Conservation (phyloP, 2,113 vertebrate genomes). For the Prionailurus bengalensis region DNA sequence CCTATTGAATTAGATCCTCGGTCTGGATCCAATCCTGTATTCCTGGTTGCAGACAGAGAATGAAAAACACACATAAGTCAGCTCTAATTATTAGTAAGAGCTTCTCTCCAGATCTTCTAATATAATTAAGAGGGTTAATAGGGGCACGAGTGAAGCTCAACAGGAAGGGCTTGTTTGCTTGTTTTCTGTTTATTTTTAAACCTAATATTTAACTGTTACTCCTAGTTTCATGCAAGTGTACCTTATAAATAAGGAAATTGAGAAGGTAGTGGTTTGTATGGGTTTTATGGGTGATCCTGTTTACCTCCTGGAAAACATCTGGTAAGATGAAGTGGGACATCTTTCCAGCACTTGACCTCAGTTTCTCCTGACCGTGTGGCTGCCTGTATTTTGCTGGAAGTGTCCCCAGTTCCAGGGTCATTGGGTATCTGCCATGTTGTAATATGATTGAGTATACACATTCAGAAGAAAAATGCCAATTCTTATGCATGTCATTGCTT, state of each 20-base stretch:
- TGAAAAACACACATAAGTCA: slow-evolving; percentile 50
- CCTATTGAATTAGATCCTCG: not conserved
- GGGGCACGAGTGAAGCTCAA: not conserved
- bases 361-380: not conserved
- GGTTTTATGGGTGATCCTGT: not conserved
- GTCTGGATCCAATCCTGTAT: not conserved
- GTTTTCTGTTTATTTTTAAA: slow-evolving; percentile 52
- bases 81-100: slow-evolving; percentile 63
- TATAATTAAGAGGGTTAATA: slow-evolving; percentile 49
- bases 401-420: not conserved
- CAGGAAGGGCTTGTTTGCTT: slow-evolving; percentile 36
- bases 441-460: not conserved
- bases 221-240: not conserved
- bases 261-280: not conserved
- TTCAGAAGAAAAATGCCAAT: not conserved
- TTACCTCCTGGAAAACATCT: not conserved
- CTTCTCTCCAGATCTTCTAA: slow-evolving; percentile 55
- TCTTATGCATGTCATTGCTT: not conserved
- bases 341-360: not conserved
- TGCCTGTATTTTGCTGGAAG: not conserved
- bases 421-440: not conserved
- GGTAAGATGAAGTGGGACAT: not conserved
- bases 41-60: slow-evolving; percentile 2
- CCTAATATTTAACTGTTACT: slow-evolving; percentile 24
- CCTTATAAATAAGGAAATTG: not conserved